Base-by-base conservation (phyloP, 2,113 vertebrate species). In the Odobenus rosmarus region DNA sequence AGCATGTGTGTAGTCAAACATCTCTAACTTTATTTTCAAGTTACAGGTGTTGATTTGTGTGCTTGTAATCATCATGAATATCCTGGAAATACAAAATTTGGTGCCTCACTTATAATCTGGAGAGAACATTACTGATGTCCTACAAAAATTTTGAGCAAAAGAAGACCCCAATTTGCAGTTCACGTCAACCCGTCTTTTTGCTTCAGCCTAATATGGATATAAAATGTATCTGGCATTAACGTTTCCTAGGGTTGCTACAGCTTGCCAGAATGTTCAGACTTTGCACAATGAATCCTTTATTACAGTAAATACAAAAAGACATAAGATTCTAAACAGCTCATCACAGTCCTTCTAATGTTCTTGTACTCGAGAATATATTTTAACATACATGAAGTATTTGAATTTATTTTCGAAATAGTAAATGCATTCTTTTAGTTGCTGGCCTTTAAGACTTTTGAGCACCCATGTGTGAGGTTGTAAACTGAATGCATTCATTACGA, bases 191-290 rank as follows among this genome's bases (percentile, higher is more conserved):
- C 85, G 86, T 94, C 96, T 97, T 98, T 98, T 93, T 97, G 97
- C 95, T 93, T 89, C 96, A 97, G 91, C 99, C 99, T 99, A 99
- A 99, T 99, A 99, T 98, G 99, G 99, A 94, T 98, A 98, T 98
- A 98, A 98, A 99, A 98, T 99, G 98, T 97, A 93, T 97, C 97
- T 98, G 98, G 97, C 95, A 33, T 98, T 93, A 93, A 95, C 39
- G 82, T 95, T 98, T 97, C 96, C 3, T 24, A 97, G 96, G 64
- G 61, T 88, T 97, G 79, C 12, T 92, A 28, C 23, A 97, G 97
- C 96, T 96, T 98, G 98, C 98, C 99, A 98, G 98, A 97, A 95
- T 98, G 97, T 98, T 98, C 94, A 97, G 97, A 90, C 96, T 28
- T 98, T 98, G 85, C 88, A 95, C 90, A 98, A 98, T 98, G 95